Conservation (phyloP, 2,797 vertebrate species). For the Lithobates sylvaticus region DNA sequence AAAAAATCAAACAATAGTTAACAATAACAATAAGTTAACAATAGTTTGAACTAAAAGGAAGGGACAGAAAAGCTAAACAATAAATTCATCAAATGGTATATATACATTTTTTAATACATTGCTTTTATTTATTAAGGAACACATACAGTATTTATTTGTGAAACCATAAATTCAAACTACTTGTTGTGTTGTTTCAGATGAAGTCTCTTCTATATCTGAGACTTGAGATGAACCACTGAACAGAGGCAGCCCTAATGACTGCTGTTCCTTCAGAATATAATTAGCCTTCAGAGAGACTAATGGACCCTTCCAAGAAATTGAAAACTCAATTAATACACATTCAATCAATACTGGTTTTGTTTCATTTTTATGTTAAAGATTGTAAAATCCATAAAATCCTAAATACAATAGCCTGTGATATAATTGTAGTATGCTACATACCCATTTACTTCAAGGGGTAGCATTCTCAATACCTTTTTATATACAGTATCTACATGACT, state of each 20-base stretch:
- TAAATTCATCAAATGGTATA: too few species aligned
- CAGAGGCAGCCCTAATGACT: background rate
- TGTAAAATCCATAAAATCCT: background rate
- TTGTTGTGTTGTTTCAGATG: background rate
- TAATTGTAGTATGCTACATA: background rate
- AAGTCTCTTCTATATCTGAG: background rate
- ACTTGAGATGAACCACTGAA: background rate
- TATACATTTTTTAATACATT: too few species aligned
- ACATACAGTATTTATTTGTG: too few species aligned
- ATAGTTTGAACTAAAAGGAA: too few species aligned
- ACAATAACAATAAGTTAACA: too few species aligned
- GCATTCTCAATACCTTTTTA: too few species aligned
- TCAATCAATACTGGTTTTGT: background rate
- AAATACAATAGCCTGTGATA: background rate
- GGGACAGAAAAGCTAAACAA: too few species aligned
- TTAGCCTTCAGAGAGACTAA: constrained; percentile 6
- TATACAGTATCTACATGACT: too few species aligned
- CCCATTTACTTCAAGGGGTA: too few species aligned
- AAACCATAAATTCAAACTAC: background rate
- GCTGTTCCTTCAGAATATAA: background rate
- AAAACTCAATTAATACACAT: constrained; percentile 6
- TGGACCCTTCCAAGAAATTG: constrained; percentile 5
- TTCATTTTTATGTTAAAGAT: background rate
- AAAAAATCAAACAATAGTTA: too few species aligned
- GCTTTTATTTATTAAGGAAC: too few species aligned